Base-by-base conservation (phyloP, 2,888 invertebrate genomes). In the Diachrysia chrysitis region DNA sequence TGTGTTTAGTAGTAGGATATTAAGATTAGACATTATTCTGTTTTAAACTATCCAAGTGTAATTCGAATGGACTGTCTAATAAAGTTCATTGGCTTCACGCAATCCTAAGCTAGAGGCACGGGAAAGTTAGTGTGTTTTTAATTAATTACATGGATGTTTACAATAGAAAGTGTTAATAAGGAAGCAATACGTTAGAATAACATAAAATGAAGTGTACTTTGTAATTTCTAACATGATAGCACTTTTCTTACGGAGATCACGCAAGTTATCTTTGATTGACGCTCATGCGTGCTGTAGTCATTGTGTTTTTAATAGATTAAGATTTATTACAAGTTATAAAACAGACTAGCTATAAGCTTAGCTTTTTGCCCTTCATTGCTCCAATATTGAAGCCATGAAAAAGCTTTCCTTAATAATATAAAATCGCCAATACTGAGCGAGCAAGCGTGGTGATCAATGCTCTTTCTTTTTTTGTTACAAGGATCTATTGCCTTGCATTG, bases 141-240 rank as follows among this genome's bases (percentile, higher is more conserved):
- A 14, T 23, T 9, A 59, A 17, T 59, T 57, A 56, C 60, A 48
- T 57, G 53, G 48, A 25, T 42, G 14, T 55, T 46, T 68, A 62
- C 48, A 69, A 58, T 56, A 69, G 75, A 72, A 72, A 72, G 55
- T 32, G 32, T 42, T 32, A 19, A 68, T 56, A 58, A 58, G 74
- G 71, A 73, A 68, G 69, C 21, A 9, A 37, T 58, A 42, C 63
- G 56, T 56, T n/a, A 42, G 42, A 42, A 42, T 42, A 42, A 42
- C 54, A 46, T 56, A 21, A 51, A 46, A 56, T 58, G 42, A 29
- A 7, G 16, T 6, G 37, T 42, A 42, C 42, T 4, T 51, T 25
- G 42, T 42, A 37, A 42, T 51, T 23, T 21, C 60, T 66, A 21
- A 46, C 42, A 42, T n/a, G 42, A n/a, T 6, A 25, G 25, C 19